Evolutionary conservation across 2,797 vertebrate species (phyloP).

Genomic region (Monodelphis domestica): DNA sequence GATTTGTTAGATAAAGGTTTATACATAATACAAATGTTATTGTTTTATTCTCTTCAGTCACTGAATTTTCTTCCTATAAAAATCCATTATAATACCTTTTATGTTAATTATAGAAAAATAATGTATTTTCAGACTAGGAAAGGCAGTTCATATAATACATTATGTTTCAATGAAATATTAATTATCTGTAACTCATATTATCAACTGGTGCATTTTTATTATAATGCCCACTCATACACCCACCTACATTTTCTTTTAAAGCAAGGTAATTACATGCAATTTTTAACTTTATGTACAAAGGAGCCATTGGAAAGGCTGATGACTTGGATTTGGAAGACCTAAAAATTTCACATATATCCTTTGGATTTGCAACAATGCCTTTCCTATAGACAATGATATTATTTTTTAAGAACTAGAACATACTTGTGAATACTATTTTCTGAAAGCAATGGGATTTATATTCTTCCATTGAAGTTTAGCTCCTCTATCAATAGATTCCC

Average conservation of each 20-base stretch:
- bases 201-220: slow-evolving; percentile 3
- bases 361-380: background rate
- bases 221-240: background rate
- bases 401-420: background rate
- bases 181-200: slow-evolving; percentile 1
- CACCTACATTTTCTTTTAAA: background rate
- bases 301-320: background rate
- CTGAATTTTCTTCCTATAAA: slow-evolving; percentile 33
- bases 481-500: background rate
- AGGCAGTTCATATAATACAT: background rate
- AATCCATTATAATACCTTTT: background rate
- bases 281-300: background rate
- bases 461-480: background rate
- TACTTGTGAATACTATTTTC: background rate
- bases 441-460: background rate
- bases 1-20: slow-evolving; percentile 1
- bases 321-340: background rate
- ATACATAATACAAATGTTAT: background rate
- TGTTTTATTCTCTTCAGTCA: background rate
- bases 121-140: slow-evolving; percentile 21
- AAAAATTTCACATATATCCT: background rate
- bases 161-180: slow-evolving; percentile 20
- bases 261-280: slow-evolving; percentile 7
- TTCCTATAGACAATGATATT: too few relatives aligned
- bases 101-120: slow-evolving; percentile 29